phyloP scores from a whole-genome alignment of 2,113 vertebrate species.

The Rhegmatorhina hoffmannsi region DNA sequence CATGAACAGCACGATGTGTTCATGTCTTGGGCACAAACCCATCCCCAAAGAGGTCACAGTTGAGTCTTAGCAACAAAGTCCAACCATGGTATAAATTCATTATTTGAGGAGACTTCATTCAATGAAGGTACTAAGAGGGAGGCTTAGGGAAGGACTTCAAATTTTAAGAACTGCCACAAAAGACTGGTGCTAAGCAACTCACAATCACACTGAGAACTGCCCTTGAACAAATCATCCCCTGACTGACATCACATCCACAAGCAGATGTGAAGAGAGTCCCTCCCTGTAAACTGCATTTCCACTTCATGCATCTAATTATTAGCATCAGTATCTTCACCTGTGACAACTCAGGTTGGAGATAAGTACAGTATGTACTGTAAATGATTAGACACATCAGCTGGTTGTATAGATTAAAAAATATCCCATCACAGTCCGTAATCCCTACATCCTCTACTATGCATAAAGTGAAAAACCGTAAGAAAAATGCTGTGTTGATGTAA shows the following conservation, averaged over 20 bases:
- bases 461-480: not conserved
- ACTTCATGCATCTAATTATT: not conserved
- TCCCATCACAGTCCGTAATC: not conserved
- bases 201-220: not conserved
- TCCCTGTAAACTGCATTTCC: not conserved
- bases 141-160: not conserved
- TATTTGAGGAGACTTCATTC: not conserved
- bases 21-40: accelerated
- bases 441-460: not conserved
- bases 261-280: accelerated
- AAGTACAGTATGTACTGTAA: not conserved
- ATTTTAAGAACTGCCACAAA: not conserved
- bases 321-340: not conserved
- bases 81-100: not conserved
- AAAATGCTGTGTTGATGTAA: not conserved
- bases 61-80: not conserved
- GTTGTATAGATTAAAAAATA: not conserved
- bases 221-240: not conserved
- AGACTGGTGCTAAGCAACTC: not conserved
- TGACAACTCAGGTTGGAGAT: not conserved
- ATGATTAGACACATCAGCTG: not conserved
- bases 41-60: not conserved
- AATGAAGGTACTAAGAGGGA: not conserved
- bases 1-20: not conserved
- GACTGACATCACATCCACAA: not conserved